A percentile compares a stretch with the other conserved stretches of the same genome.
phyloP scores from a whole-genome alignment of 2,113 vertebrate genomes.

The Fulica atra region DNA sequence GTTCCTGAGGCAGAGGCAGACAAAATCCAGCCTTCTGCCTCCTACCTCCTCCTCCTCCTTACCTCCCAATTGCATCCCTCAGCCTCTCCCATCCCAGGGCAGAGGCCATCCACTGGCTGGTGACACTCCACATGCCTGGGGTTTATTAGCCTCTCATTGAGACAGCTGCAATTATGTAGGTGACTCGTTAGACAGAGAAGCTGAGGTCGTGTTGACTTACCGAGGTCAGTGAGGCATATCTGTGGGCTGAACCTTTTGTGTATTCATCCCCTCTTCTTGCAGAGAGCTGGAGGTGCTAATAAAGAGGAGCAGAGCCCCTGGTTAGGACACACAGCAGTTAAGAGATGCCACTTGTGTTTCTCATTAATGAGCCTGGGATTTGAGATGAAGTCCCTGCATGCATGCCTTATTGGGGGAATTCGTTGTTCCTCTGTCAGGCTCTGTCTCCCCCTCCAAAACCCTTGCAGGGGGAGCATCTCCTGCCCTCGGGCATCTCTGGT shows the following conservation, averaged over 20 bases:
- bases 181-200: background rate
- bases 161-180: background rate
- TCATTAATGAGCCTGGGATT: background rate
- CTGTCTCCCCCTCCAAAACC: background rate
- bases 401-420: background rate
- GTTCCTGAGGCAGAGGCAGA: background rate
- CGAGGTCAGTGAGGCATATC: background rate
- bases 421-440: background rate
- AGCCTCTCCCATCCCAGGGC: background rate
- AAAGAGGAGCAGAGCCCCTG: background rate
- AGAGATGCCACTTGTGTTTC: background rate
- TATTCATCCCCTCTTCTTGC: background rate
- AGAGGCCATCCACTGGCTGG: background rate
- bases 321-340: rapidly evolving
- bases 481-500: background rate
- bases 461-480: background rate
- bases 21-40: background rate
- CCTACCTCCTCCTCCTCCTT: background rate
- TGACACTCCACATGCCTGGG: background rate
- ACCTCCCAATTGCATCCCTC: background rate
- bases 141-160: background rate
- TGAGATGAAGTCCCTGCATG: background rate
- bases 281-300: background rate
- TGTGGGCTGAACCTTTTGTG: background rate
- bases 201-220: background rate